phyloP scores from a whole-genome alignment of 2,888 invertebrate species.

The Dicyrtoma fusca region DNA sequence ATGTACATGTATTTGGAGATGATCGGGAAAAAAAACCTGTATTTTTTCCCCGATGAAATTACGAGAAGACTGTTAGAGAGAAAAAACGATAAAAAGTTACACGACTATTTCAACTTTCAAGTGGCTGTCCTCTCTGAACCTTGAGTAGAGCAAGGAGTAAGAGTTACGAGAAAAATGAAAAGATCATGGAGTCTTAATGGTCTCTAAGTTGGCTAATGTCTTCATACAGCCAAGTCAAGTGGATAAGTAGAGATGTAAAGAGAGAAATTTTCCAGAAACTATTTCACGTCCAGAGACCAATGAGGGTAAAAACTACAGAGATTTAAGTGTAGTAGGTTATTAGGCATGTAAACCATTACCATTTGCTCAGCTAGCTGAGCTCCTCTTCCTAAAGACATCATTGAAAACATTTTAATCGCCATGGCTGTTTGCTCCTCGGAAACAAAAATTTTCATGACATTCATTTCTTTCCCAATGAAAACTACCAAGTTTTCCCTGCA shows the following conservation, averaged over 20 bases:
- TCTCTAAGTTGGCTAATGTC: slow-evolving; percentile 7
- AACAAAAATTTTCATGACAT: slow-evolving; percentile 43
- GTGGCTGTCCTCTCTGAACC: not conserved
- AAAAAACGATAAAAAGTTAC: too few relatives aligned
- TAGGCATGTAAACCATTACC: slow-evolving; percentile 45
- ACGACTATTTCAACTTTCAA: too few relatives aligned
- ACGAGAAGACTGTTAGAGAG: too few relatives aligned
- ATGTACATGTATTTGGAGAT: too few relatives aligned
- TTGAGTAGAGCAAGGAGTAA: not conserved
- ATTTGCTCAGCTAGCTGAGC: slow-evolving; percentile 52
- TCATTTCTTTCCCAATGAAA: slow-evolving; percentile 35
- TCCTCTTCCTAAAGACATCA: slow-evolving; percentile 54
- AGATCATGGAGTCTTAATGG: slow-evolving; percentile 11
- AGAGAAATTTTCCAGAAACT: not conserved
- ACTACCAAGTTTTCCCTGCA: slow-evolving; percentile 40
- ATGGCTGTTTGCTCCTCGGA: slow-evolving; percentile 51
- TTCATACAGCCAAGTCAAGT: not conserved
- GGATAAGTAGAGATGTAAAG: not conserved
- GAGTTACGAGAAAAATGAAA: slow-evolving; percentile 19
- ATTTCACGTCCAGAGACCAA: too few relatives aligned
- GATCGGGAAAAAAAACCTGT: too few relatives aligned
- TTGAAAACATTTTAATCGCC: slow-evolving; percentile 54
- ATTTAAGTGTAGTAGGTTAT: too few relatives aligned
- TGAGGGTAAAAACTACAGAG: too few relatives aligned
- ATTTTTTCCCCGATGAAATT: too few relatives aligned